Evolutionary conservation across 35 echinoderm and acorn worm genomes (phyloP), one percentile per base, ranked within the genome.

Genomic region (Patiria miniata): DNA sequence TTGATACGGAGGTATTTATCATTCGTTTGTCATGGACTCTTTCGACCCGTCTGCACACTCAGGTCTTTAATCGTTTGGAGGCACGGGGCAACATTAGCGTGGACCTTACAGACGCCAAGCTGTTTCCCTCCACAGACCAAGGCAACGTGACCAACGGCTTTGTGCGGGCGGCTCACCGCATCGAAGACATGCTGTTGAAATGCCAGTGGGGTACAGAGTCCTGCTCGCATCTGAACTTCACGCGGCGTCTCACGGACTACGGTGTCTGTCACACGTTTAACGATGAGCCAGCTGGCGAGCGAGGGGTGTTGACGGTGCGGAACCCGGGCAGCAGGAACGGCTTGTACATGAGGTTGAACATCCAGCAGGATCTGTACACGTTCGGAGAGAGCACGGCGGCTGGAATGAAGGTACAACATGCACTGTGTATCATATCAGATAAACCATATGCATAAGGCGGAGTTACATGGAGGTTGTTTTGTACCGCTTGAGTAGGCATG

Each of bases 221-320:
- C 10, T 91, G 89, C 85, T 83, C 77, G 1, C 77, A 73, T 1
- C 37, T 44, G 0, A 55, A 91, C 59, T 91, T 91, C 51, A 68
- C 38, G 5, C 77, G 56, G 5, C 16, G 18, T 18, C 19, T 91
- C 1, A 30, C 76, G 52, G 83, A 91, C 47, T 86, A 57, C 22
- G 89, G 89, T 0, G 79, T 91, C 1, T 91, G 89, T 68, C 86
- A 91, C 47, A 86, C 89, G 5, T 91, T 91, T 39, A 91, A 91
- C 39, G 26, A 91, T 21, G 40, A 91, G 10, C 81, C 30, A 1
- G 22, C 58, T 0, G 30, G 26, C 26, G 28, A 34, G 16, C 34
- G 39, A 0, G 68, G 80, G 1, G 33, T 40, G 23, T n/a, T 82
- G 38, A 80, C 42, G 36, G 77, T 86, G 22, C 22, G 32, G 23